Evolutionary conservation across 2,888 invertebrate genomes (phyloP), one percentile per base, ranked within the genome.

Genomic region (Masnerella sp.): DNA sequence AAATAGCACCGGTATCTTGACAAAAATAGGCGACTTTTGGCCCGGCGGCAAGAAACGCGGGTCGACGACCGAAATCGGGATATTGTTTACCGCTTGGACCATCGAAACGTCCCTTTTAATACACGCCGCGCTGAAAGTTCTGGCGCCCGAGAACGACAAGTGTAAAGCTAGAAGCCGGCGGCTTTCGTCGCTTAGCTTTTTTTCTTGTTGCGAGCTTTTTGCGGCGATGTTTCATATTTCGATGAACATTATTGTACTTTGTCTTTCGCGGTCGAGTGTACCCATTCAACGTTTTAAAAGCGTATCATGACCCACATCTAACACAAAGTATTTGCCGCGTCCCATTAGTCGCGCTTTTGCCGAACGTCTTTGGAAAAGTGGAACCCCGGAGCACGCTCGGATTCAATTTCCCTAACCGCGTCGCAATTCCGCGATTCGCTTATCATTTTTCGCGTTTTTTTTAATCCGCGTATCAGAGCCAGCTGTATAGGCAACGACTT

Each of bases 161-260:
- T 47, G 58, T 58, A 74, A 74, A 64, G 25, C 47, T 42, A 52
- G 51, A 69, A 59, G 40, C 45, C 25, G 22, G 12, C 30, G 40
- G 64, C 69, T 74, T 65, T 69, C 69, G 47, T 36, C 61, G 70
- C 49, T 70, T 52, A 36, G 52, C 61, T 67, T 70, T 71, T 56
- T 64, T 45, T n/a, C n/a, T n/a, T n/a, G n/a, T n/a, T n/a, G n/a
- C n/a, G n/a, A n/a, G n/a, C n/a, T n/a, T n/a, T n/a, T n/a, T 51
- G 51, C 22, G 42, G 45, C 65, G 67, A 71, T 62, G 74, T 58
- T 75, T 75, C 61, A 67, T 70, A 61, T 70, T 67, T 71, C 72
- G 72, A 72, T 67, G 65, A 75, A 75, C 74, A 71, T 71, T 67
- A 67, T 75, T 75, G 70, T 51, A 67, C 70, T 71, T 75, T 68